Conservation (phyloP, 2,888 invertebrate species). For the Apodemia zela region DNA sequence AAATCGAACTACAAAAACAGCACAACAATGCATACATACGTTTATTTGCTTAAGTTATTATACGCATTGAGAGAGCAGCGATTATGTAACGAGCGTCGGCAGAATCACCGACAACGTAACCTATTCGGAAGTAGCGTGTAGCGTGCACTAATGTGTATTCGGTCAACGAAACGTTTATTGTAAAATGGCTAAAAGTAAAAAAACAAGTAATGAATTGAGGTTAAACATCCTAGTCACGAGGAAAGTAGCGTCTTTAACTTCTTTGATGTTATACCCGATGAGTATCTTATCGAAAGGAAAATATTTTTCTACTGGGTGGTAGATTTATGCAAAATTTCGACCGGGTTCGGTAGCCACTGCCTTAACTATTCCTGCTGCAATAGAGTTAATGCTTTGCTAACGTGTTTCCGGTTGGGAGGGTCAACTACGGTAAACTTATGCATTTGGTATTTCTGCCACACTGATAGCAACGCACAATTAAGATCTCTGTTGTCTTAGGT, state of each 20-base stretch:
- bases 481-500: no score
- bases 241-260: not conserved
- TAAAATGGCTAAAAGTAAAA: not conserved
- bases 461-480: no score
- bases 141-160: slow-evolving; percentile 19
- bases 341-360: no score
- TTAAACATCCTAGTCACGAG: not conserved
- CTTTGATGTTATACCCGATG: no score
- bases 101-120: slow-evolving; percentile 40
- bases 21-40: not conserved
- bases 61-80: slow-evolving; percentile 35
- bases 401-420: no score
- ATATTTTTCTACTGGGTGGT: no score
- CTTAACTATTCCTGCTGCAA: no score
- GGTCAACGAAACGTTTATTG: slow-evolving; percentile 9
- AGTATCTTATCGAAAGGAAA: no score
- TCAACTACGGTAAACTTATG: no score
- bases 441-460: no score
- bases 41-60: slow-evolving; percentile 21
- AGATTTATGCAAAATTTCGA: no score
- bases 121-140: slow-evolving; percentile 50
- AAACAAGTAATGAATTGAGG: not conserved
- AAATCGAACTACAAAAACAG: not conserved
- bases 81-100: slow-evolving; percentile 58
- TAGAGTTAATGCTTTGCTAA: no score